Evolutionary conservation across 2,113 vertebrate genomes (phyloP).

Genomic region (Misgurnus anguillicaudatus): DNA sequence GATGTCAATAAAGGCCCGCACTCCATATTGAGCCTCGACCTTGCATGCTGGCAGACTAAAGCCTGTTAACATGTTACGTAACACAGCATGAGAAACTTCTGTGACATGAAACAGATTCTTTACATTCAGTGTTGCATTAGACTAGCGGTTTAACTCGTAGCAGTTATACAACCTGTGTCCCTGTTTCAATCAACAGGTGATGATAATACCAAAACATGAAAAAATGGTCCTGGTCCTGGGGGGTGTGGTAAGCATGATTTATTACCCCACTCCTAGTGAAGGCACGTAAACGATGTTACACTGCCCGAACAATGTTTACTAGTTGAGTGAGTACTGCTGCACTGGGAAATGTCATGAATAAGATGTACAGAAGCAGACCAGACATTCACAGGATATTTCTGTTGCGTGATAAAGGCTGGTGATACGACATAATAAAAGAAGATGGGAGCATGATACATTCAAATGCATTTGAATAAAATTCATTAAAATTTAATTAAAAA

Average conservation of each 20-base stretch:
- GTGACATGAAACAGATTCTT: not conserved
- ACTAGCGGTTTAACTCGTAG: not conserved
- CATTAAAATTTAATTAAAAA: too few relatives aligned
- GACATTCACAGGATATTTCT: not conserved
- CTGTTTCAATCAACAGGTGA: not conserved
- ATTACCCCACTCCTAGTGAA: constrained; percentile 51
- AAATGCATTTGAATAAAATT: too few relatives aligned
- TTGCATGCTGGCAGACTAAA: not conserved
- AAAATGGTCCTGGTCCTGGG: constrained; percentile 3
- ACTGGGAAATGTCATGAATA: not conserved
- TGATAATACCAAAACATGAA: not conserved
- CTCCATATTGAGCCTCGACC: constrained; percentile 11
- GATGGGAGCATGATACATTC: too few relatives aligned
- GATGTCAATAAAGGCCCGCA: constrained; percentile 6
- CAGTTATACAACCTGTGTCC: not conserved
- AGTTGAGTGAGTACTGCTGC: not conserved
- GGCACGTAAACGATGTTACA: constrained; percentile 62
- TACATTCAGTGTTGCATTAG: not conserved
- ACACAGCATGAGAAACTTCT: not conserved
- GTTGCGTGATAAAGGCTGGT: too few relatives aligned
- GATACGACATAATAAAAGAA: too few relatives aligned
- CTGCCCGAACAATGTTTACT: constrained; percentile 45
- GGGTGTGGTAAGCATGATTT: constrained; percentile 53
- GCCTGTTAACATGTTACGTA: not conserved
- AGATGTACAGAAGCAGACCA: constrained; percentile 1